Evolutionary conservation across 2,113 vertebrate genomes (phyloP), one percentile per base, ranked within the genome.

Genomic region (Catagonus wagneri): DNA sequence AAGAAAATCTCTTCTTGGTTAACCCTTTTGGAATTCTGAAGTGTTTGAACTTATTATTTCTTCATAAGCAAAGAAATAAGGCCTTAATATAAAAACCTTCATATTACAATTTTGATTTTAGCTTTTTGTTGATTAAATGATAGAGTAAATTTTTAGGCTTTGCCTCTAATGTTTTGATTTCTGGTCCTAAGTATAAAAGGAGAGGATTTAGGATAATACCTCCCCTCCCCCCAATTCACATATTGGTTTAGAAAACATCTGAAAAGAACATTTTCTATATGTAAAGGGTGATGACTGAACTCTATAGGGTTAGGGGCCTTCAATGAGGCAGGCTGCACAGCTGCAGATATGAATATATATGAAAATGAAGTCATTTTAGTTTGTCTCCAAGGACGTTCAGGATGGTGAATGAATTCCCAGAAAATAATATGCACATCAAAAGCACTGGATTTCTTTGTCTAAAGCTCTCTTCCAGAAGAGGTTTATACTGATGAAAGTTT

Each of bases 341-440:
- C 66, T 96, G 96, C 66, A 96, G 93, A 94, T 97, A 97, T 81
- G 97, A 98, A 98, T 91, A 72, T 65, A 92, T 97, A 96, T 94
- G 96, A 98, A 98, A 98, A 98, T 91, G 29, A 97, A 98, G 96
- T 83, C 96, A 98, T 97, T 97, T 97, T 94, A 88, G 89, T 97
- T 97, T 97, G 96, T 92, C 96, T 98, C 97, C 76, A 97, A 97
- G 96, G 96, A 98, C 93, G 95, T 92, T 83, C 16, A 88, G 97
- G 97, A 96, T 58, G 80, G 93, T 97, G 97, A 97, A 97, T 94
- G 79, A 97, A 98, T 98, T 98, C 83, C 97, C 97, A 98, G 96
- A 96, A 98, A 98, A 98, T 86, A 94, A 96, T 63, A 94, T 74
- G 72, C 84, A 84, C 74, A 90, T 92, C 93, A 96, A 98, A 96